A percentile compares a stretch with the other conserved stretches of the same genome.
These are phyloP conservation scores for Germaria angustata DNA, from an alignment of 2,888 invertebrate species.

Conservation along the genomic window DNA sequence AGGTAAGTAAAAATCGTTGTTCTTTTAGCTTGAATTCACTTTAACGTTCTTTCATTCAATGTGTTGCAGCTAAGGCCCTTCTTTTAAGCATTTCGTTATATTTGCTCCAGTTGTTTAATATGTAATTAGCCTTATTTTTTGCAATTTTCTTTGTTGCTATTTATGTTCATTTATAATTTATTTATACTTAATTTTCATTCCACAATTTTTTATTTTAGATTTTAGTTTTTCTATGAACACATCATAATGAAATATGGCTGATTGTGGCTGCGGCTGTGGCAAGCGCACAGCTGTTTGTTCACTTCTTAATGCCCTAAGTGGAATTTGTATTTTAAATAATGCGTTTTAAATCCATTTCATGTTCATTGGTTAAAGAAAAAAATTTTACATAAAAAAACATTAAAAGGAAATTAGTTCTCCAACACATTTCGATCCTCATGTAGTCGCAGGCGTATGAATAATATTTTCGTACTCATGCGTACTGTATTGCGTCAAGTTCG, in stretches of 20 bases:
- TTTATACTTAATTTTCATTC: conserved; percentile 8
- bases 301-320: conserved; percentile 16
- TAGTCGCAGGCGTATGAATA: not conserved
- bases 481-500: not conserved
- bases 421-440: no score
- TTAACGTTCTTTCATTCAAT: not conserved
- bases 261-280: not conserved
- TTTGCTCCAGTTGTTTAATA: conserved; percentile 44
- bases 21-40: not conserved
- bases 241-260: conserved; percentile 10
- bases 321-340: conserved; percentile 28
- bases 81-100: conserved; percentile 1
- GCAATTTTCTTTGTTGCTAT: not conserved
- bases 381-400: not conserved
- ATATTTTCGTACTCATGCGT: not conserved
- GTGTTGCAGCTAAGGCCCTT: not conserved
- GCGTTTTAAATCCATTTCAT: conserved; percentile 24
- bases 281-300: conserved; percentile 30
- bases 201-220: not conserved
- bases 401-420: not conserved
- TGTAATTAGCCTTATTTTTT: conserved; percentile 43
- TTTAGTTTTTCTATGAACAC: conserved; percentile 7
- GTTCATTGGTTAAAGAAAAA: not conserved
- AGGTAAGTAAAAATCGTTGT: not conserved
- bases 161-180: conserved; percentile 39